Evolutionary conservation across 2,888 invertebrate species (phyloP), one percentile per base, ranked within the genome.

Genomic region (Mylabris sibirica): DNA sequence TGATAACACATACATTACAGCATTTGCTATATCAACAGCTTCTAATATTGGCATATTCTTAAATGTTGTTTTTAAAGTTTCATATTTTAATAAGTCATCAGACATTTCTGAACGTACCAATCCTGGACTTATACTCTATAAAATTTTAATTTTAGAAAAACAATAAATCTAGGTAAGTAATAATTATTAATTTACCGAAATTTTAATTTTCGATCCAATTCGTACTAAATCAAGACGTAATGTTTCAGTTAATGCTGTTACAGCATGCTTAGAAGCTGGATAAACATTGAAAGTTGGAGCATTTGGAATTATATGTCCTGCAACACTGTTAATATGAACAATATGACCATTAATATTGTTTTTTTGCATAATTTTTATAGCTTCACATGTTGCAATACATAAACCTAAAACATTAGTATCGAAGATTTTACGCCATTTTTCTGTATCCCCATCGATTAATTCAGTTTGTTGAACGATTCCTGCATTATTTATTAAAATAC

Each of bases 51-150:
- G 75, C 2, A 69, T 66, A 9, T 30, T 53, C 14, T 70, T 64
- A 11, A 73, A 3, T 3, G 3, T 1, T 41, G 12, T 3, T 3
- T 11, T 17, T 8, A 20, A 5, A 8, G 2, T 44, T 17, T 44
- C 17, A 20, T 44, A 1, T 3, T 17, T 17, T 1, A 17, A 8
- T 1, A 44, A 8, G 17, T 44, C 3, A 53, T 71, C 72, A 1
- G 59, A 74, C n/a, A 78, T 76, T 24, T 78, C 77, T 0, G 78
- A 76, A 38, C 68, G 66, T 0, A 77, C 77, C 20, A 63, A 63
- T 4, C 77, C 78, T 11, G 78, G 78, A 72, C 77, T 78, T 4
- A 78, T 60, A 61, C 77, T 78, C 78, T 78, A 59, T 65, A 76
- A 76, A 66, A 59, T 53, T n/a, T n/a, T n/a, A n/a, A n/a, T n/a